A percentile compares a stretch with the other conserved stretches of the same genome.
phyloP scores from a whole-genome alignment of 2,113 vertebrate genomes.

The Asarcornis scutulata region DNA sequence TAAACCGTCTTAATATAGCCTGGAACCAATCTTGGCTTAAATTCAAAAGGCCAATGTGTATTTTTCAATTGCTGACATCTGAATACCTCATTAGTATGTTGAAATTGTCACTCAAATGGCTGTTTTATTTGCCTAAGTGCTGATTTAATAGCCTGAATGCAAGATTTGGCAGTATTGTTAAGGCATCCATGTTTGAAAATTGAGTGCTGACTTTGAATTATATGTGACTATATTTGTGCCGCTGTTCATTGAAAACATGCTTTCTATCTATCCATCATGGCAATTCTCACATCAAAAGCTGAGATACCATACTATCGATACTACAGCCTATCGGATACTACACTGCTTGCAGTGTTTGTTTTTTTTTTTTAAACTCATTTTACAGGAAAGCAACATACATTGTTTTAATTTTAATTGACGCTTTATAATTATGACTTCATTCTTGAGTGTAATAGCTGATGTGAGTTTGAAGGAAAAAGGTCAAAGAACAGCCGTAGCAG shows the following conservation, averaged over 20 bases:
- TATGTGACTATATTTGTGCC: background rate
- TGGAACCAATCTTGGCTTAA: conserved; percentile 9
- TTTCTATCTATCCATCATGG: background rate
- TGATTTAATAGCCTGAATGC: conserved; percentile 30
- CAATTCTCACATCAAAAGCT: background rate
- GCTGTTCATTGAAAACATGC: background rate
- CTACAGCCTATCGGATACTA: background rate
- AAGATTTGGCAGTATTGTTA: conserved; percentile 31
- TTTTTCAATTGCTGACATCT: conserved; percentile 32
- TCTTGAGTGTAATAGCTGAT: background rate
- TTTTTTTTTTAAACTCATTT: background rate
- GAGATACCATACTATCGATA: background rate
- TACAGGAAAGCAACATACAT: background rate
- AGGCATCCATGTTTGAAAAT: conserved; percentile 36
- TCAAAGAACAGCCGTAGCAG: background rate
- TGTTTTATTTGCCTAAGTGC: conserved; percentile 41
- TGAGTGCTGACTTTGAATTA: conserved; percentile 22
- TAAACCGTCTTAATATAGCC: background rate
- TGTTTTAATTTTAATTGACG: background rate
- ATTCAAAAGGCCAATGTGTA: conserved; percentile 41
- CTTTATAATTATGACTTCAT: background rate
- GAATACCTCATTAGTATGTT: conserved; percentile 36
- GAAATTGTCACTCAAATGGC: conserved; percentile 51
- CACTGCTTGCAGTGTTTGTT: background rate
- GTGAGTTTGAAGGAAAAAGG: background rate